Base-by-base conservation (phyloP, 2,888 invertebrate genomes). In the Epirrhoe alternata region DNA sequence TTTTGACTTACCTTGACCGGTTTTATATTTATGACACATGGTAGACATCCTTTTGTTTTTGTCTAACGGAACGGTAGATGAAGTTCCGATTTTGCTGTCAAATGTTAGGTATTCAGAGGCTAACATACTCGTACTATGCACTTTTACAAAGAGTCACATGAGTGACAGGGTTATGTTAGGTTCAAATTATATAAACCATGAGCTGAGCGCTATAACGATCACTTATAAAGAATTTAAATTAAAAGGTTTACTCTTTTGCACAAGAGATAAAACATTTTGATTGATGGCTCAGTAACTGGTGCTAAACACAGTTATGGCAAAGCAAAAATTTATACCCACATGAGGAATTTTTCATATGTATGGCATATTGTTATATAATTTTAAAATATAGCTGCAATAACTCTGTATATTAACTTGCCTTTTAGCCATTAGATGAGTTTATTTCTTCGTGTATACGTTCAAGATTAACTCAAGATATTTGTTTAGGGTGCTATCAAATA, bases 301-400 rank as follows among this genome's bases (percentile, higher is more conserved):
- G 66, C 59, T 62, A 10, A 7, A 2, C 47, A 59, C 61, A 54
- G 42, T 33, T 49, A 66, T 54, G 61, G 54, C 55, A 33, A 47
- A 83, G 80, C 70, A 73, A 64, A 82, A 87, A 89, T 89, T 87
- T 90, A 89, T 88, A 81, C 81, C 78, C 81, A 81, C 82, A 79
- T 75, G 72, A 77, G 84, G 86, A 88, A 88, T 89, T 88, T 90
- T 86, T 89, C 87, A 88, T 87, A 87, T 85, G 76, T 74, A 77
- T 68, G 77, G 75, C 75, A 81, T 85, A 84, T 84, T 84, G 79
- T 84, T 82, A 79, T 84, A 79, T 81, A 84, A 81, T 86, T 86
- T 86, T 83, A 83, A 86, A 86, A 82, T 81, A 77, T 76, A 68
- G 64, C 71, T 71, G 77, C 71, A 73, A 79, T 78, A 74, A 70